A percentile compares a stretch with the other conserved stretches of the same genome.
phyloP scores from a whole-genome alignment of 2,888 invertebrate genomes.

The Hirtodrosophila confusa region DNA sequence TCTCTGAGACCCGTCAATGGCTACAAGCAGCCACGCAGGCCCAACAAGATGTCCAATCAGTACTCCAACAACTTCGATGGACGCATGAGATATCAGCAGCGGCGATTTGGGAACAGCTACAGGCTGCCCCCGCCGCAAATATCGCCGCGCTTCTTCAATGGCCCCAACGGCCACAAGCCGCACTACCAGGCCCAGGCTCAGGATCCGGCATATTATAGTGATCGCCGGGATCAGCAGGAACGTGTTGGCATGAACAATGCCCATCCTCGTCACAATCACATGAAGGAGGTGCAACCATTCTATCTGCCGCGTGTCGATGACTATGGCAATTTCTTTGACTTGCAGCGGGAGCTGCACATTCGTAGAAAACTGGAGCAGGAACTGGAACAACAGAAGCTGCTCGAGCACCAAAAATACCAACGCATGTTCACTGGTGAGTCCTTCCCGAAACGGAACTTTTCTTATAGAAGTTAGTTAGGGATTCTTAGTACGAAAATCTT shows the following conservation, averaged over 20 bases:
- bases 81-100: not conserved
- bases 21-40: constrained; percentile 5
- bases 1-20: constrained; percentile 5
- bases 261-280: not conserved
- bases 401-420: constrained; percentile 22
- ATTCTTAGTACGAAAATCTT: no score
- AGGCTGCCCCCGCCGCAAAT: not conserved
- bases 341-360: constrained; percentile 23
- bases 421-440: constrained; percentile 29
- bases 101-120: not conserved
- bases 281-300: not conserved
- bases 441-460: no score
- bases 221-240: not conserved
- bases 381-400: constrained; percentile 7
- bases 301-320: constrained; percentile 23
- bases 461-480: no score
- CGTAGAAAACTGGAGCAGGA: not conserved
- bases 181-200: not conserved
- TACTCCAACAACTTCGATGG: not conserved
- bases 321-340: not conserved
- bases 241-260: not conserved
- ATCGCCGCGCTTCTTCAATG: not conserved
- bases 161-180: not conserved
- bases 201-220: not conserved
- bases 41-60: not conserved